These are phyloP conservation scores for Galagoides demidoff DNA, from an alignment of 2,797 vertebrate genomes.

Conservation along the genomic window DNA sequence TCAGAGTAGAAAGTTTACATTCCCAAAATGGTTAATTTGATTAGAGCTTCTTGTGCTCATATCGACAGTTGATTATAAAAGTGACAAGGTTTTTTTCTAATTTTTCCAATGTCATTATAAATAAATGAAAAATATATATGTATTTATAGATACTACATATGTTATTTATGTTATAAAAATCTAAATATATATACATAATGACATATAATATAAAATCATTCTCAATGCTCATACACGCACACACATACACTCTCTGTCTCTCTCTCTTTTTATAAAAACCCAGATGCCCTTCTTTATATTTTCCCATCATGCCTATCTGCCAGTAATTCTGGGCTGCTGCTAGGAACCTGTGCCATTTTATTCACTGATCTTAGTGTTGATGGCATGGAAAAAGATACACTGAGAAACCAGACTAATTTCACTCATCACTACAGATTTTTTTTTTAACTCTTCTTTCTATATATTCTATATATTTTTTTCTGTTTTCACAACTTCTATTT, in stretches of 20 bases:
- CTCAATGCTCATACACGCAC: background rate
- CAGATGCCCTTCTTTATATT: background rate
- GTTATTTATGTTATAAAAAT: background rate
- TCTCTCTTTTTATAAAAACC: background rate
- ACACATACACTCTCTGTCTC: background rate
- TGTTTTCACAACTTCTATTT: background rate
- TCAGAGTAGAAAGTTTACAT: background rate
- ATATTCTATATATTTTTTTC: background rate
- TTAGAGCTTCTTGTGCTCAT: background rate
- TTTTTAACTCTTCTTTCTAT: background rate
- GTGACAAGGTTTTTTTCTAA: background rate
- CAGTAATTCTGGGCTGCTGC: background rate
- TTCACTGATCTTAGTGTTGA: background rate
- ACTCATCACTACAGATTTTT: rapidly evolving
- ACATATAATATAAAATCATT: background rate
- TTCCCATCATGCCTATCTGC: background rate
- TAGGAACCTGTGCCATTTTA: background rate
- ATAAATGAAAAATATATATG: background rate
- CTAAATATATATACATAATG: background rate
- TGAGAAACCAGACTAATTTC: background rate
- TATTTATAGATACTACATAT: background rate
- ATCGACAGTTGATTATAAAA: background rate
- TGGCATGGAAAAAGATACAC: background rate
- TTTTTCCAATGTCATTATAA: background rate
- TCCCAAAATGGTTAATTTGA: background rate